Evolutionary conservation across 2,113 vertebrate genomes (phyloP), one percentile per base, ranked within the genome.

Genomic region (Myocastor coypus): DNA sequence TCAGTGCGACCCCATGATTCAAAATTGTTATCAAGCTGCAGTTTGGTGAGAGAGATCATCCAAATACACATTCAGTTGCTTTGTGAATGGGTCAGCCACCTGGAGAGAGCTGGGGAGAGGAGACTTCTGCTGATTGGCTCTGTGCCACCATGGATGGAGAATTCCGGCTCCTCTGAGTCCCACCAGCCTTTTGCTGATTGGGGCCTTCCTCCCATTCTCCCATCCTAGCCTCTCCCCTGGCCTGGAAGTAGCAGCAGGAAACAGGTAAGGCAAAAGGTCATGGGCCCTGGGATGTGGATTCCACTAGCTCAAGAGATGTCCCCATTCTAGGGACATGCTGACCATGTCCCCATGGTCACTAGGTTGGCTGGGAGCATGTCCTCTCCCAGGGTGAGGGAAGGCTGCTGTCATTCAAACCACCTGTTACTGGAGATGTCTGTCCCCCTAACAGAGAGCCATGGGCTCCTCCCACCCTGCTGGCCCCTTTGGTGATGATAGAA

Each of bases 1-100:
- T 89, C 7, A 11, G 57, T 63, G 55, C 94, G 94, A 73, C 46
- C n/a, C 83, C 9, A 91, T 59, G 11, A 77, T 46, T 2, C 77
- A 89, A 95, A 96, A 96, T 30, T 2, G 37, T 40, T 40, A 40
- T 42, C 55, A 91, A 59, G 66, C 66, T 95, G 5, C 57, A 92
- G 16, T 92, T 19, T 61, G 73, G 92, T 81, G 34, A 80, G 86
- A 92, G 64, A 89, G 64, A 85, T 87, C 52, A 7, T 34, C 34
- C 26, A 81, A 8, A 66, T n/a, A 78, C 9, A 87, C 87, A 32
- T 82, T 89, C 2, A 84, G 0, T 89, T 68, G 26, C 13, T 63
- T 28, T 37, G 61, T 84, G 0, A 77, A 68, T 77, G 75, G 42
- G 46, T 37, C 55, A 22, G 26, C 73, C 55, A 91, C 14, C 64